These are phyloP conservation scores for Oophaga sylvatica DNA, from an alignment of 2,797 vertebrate genomes.

Conservation along the genomic window DNA sequence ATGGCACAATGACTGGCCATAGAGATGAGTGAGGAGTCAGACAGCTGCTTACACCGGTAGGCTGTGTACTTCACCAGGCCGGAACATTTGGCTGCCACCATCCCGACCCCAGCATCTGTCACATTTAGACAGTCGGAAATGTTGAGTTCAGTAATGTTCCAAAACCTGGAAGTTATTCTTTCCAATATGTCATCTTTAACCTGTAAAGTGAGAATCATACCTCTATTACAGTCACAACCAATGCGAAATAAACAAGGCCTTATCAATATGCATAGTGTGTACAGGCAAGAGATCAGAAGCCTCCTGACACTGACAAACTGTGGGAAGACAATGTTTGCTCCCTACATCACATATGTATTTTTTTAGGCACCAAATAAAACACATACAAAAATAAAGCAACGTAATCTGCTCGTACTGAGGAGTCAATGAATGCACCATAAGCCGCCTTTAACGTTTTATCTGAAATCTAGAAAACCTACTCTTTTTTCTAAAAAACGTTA, in stretches of 20 bases:
- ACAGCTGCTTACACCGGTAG: slow-evolving; percentile 96
- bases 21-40: slow-evolving; percentile 87
- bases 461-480: slow-evolving; percentile 7
- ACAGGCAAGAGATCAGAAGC: too few species aligned
- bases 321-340: too few species aligned
- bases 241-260: background rate
- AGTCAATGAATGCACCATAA: too few species aligned
- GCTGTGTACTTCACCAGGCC: slow-evolving; percentile 93
- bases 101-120: slow-evolving; percentile 89
- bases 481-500: background rate
- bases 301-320: too few species aligned
- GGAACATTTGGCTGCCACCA: slow-evolving; percentile 89
- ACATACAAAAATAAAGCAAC: too few species aligned
- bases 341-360: too few species aligned
- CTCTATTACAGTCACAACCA: background rate
- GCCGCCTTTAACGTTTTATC: background rate
- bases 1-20: slow-evolving; percentile 90
- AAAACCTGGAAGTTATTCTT: slow-evolving; percentile 93
- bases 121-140: slow-evolving; percentile 96
- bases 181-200: slow-evolving; percentile 93
- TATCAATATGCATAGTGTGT: too few species aligned
- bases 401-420: too few species aligned
- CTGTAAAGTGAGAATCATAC: slow-evolving; percentile 69
- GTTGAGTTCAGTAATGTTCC: slow-evolving; percentile 96
- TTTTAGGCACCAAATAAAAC: too few species aligned